Evolutionary conservation across 2,113 vertebrate species (phyloP), one percentile per base, ranked within the genome.

Genomic region (Irena cyanogastra): DNA sequence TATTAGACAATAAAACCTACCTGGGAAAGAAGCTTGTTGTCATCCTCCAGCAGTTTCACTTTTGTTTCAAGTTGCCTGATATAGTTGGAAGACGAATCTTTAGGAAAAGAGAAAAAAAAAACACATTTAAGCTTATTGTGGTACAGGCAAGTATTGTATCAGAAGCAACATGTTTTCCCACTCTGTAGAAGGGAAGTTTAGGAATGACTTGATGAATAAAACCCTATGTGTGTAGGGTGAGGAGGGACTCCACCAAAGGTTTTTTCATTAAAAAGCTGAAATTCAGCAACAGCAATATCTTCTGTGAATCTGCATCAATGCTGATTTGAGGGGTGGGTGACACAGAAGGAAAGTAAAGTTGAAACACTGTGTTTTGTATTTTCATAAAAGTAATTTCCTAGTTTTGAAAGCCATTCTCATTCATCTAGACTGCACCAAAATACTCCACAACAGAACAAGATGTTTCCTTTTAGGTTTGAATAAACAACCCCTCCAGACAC

Each of bases 51-150:
- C 84, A 99, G 98, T 88, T 98, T 98, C 96, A 99, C 99, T 98
- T 99, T 99, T 72, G 98, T 98, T 98, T 99, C 99, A 97, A 99
- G 98, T 97, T 99, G 99, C 82, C 99, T 97, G 97, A 99, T 98
- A 96, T 99, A 99, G 98, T 98, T 98, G 94, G 98, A 98, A 76
- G 99, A 99, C 12, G 99, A 96, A 98, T 99, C 99, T 99, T 97
- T 19, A 97, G 75, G 27, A 93, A 93, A 84, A 95, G 33, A 95
- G 49, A 71, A 65, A 33, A 65, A n/a, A 53, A 39, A 68, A 68
- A 30, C 5, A 82, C 1, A 5, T 83, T 94, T 95, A 83, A 90
- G 37, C 17, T 90, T 92, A 61, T 78, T 59, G 61, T 49, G 21
- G 41, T 78, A 84, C 44, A 86, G 45, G 16, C 26, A 84, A 71